phyloP scores from a whole-genome alignment of 2,797 vertebrate genomes.

The Galago senegalensis region DNA sequence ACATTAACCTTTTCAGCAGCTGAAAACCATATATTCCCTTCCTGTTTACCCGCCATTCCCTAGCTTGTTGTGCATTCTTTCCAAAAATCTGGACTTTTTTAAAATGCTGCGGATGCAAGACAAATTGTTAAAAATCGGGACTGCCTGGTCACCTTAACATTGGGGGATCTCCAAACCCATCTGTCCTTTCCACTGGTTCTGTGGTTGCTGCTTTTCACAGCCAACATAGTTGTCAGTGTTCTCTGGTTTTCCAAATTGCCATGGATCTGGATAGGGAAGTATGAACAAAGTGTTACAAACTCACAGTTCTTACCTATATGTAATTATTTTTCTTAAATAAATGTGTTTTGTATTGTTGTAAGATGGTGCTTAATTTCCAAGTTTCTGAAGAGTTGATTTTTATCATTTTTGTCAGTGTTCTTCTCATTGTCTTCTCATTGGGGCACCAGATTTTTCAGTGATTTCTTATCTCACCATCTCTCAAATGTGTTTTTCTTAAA shows the following conservation, averaged over 20 bases:
- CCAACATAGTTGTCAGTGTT: not conserved
- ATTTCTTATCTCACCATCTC: not conserved
- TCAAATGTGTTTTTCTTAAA: not conserved
- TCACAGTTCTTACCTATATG: not conserved
- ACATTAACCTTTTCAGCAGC: too few species aligned
- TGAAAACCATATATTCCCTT: too few species aligned
- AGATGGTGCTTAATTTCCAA: slow-evolving; percentile 1
- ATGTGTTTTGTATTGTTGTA: not conserved
- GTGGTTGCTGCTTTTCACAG: not conserved
- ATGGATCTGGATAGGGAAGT: not conserved
- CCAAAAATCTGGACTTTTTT: too few species aligned
- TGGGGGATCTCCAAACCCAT: not conserved
- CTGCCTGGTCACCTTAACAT: too few species aligned
- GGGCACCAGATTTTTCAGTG: not conserved
- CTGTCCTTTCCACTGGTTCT: not conserved
- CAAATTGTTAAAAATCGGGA: too few species aligned
- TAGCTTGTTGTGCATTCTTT: too few species aligned
- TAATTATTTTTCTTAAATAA: not conserved
- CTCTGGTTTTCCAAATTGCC: not conserved
- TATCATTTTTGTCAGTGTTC: not conserved
- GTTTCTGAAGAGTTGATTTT: not conserved
- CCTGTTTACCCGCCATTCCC: too few species aligned
- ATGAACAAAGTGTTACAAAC: not conserved
- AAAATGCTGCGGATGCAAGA: too few species aligned
- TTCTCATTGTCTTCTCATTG: not conserved